Evolutionary conservation across 2,888 invertebrate genomes (phyloP).

Genomic region (Andrena bucephala): DNA sequence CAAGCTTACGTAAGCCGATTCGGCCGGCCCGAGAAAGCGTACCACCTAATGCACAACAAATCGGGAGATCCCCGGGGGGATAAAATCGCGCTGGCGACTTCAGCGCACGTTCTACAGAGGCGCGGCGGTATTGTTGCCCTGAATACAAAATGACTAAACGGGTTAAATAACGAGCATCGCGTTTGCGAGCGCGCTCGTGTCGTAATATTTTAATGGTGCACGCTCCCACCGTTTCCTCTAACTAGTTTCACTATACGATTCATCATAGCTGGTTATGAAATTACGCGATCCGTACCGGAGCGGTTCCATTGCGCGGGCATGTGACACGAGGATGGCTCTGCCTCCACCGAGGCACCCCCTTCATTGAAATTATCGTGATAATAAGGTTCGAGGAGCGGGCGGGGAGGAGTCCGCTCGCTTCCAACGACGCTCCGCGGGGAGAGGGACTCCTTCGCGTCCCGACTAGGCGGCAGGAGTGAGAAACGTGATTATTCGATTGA

Average conservation of each 20-base stretch:
- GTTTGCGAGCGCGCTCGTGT: constrained; percentile 18
- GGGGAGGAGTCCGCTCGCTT: too few species aligned
- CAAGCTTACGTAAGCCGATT: neutral
- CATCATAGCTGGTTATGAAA: constrained; percentile 26
- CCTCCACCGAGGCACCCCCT: neutral
- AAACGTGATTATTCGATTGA: too few species aligned
- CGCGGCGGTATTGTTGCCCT: constrained; percentile 64
- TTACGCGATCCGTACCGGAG: constrained; percentile 27
- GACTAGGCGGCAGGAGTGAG: too few species aligned
- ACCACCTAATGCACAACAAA: constrained; percentile 13
- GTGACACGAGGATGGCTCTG: neutral
- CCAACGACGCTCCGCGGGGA: too few species aligned
- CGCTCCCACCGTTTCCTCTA: constrained; percentile 19
- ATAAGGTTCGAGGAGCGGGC: neutral
- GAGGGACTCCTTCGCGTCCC: too few species aligned
- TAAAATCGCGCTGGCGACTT: constrained; percentile 40
- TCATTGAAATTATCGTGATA: constrained; percentile 9
- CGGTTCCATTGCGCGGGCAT: neutral
- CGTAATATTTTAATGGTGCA: constrained; percentile 41
- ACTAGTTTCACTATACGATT: constrained; percentile 51
- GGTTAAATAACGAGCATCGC: constrained; percentile 58
- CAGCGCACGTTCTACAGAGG: constrained; percentile 60
- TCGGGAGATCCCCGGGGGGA: constrained; percentile 28
- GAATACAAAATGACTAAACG: constrained; percentile 71
- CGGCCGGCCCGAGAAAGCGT: constrained; percentile 4